Evolutionary conservation across 1,140 invertebrate species (phyloP).

Genomic region (Drosophila pseudoobscura): DNA sequence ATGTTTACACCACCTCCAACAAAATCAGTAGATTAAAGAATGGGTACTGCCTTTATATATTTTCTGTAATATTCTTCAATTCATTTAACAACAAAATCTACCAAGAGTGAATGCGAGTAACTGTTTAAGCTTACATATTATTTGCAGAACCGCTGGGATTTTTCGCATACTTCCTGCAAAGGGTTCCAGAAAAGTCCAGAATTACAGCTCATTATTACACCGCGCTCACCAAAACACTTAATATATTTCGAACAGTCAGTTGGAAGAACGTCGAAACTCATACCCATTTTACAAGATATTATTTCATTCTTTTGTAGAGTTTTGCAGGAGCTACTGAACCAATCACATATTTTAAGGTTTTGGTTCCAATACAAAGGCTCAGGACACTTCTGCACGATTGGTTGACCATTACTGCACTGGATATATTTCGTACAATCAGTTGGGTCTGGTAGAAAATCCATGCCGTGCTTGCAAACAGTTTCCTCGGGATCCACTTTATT

Average conservation of each 20-base stretch:
- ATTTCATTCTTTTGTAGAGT: not conserved
- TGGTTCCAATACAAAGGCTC: slow-evolving; percentile 34
- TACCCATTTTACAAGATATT: slow-evolving; percentile 8
- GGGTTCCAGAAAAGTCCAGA: slow-evolving; percentile 34
- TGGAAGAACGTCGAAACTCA: slow-evolving; percentile 10
- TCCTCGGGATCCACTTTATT: not conserved
- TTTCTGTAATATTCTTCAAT: too few relatives aligned
- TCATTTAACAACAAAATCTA: too few relatives aligned
- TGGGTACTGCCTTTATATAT: too few relatives aligned
- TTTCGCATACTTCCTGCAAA: slow-evolving; percentile 12
- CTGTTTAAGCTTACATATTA: slow-evolving; percentile 1
- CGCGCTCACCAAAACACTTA: slow-evolving; percentile 12
- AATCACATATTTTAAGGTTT: slow-evolving; percentile 8
- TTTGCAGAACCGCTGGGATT: slow-evolving; percentile 21
- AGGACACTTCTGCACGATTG: slow-evolving; percentile 30
- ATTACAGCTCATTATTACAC: slow-evolving; percentile 22
- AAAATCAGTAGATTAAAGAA: too few relatives aligned
- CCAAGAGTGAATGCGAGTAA: not conserved
- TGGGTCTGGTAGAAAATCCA: slow-evolving; percentile 5
- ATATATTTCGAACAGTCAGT: slow-evolving; percentile 32
- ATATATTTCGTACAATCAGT: slow-evolving; percentile 38
- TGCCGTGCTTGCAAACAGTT: slow-evolving; percentile 18
- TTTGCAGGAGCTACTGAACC: slow-evolving; percentile 23
- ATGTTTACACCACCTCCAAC: too few relatives aligned
- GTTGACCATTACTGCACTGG: slow-evolving; percentile 31